Conservation (phyloP, 2,797 vertebrate species). For the Halcyon leucocephala region DNA sequence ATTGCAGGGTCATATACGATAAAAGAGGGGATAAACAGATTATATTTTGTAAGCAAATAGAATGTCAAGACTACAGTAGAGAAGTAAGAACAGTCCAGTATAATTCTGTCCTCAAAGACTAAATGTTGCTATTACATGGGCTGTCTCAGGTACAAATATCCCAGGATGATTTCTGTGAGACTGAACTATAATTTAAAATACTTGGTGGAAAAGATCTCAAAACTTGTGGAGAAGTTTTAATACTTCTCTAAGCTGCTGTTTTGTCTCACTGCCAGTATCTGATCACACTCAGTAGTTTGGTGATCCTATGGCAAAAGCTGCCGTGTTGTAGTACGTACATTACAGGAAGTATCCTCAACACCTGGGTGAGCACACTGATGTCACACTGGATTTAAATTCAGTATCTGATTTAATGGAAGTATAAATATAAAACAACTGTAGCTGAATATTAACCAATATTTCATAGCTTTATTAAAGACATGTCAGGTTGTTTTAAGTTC, state of each 20-base stretch:
- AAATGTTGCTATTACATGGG: accelerated
- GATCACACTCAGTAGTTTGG: background rate
- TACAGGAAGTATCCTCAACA: background rate
- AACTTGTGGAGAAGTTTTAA: background rate
- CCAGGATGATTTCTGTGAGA: background rate
- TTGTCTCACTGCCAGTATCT: background rate
- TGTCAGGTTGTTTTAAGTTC: background rate
- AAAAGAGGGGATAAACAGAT: background rate
- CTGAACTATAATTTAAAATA: background rate
- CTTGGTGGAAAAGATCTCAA: background rate
- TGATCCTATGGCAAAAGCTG: background rate
- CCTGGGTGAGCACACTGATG: background rate
- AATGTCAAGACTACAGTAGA: background rate
- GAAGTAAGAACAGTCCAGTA: background rate
- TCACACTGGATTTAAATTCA: background rate
- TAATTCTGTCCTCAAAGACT: background rate
- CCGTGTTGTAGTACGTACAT: accelerated
- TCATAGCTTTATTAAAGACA: background rate
- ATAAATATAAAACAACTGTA: background rate
- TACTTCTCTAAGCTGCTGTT: background rate
- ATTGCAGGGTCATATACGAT: background rate
- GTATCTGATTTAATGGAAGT: background rate
- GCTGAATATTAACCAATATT: background rate
- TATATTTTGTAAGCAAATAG: background rate
- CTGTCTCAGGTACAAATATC: background rate